Percentiles rank a stretch among this genome's conserved stretches.
Conservation (phyloP, 2,113 vertebrate species). For the Ramphastos sulfuratus region DNA sequence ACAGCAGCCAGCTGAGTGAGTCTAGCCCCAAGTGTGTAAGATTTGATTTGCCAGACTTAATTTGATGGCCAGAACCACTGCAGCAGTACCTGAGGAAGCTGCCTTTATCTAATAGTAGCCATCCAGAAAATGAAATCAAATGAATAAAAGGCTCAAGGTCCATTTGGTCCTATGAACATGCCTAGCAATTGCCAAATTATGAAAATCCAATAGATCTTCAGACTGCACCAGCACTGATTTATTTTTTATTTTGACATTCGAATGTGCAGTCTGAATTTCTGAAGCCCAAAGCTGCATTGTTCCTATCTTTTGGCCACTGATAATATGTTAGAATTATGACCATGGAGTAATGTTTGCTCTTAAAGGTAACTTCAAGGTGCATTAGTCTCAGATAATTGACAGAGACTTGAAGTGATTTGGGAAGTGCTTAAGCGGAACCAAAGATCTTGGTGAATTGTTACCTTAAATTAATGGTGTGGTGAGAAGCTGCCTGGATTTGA, state of each 20-base stretch:
- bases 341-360: conserved; percentile 6
- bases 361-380: background rate
- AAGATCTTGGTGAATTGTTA: conserved; percentile 40
- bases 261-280: background rate
- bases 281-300: background rate
- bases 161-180: background rate
- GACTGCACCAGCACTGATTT: background rate
- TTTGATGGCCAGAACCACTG: background rate
- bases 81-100: background rate
- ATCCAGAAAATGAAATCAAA: conserved; percentile 44
- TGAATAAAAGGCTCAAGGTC: background rate
- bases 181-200: background rate
- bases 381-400: conserved; percentile 39
- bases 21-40: background rate
- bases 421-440: conserved; percentile 4
- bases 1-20: background rate
- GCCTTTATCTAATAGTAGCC: conserved; percentile 24
- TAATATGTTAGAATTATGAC: conserved; percentile 11
- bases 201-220: conserved; percentile 26
- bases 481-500: conserved; percentile 29
- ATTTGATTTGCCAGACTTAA: background rate
- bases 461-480: conserved; percentile 36
- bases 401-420: conserved; percentile 1
- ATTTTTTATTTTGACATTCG: background rate
- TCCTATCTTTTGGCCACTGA: background rate